Percentiles rank a stretch among this genome's conserved stretches.
Conservation (phyloP, 2,888 invertebrate species). For the Podabrus alpinus region DNA sequence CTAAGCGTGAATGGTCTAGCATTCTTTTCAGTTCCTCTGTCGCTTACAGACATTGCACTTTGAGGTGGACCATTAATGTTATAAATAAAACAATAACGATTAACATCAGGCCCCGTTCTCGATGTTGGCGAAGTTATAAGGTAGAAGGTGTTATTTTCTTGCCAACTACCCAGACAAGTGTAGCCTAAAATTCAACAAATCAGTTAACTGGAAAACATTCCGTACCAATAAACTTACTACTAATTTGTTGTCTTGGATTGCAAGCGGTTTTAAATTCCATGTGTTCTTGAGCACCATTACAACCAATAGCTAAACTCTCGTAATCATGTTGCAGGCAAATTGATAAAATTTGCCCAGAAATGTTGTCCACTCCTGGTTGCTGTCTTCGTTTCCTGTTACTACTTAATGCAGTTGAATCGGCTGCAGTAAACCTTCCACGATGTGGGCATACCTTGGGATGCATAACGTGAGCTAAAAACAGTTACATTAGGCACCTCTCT, state of each 20-base stretch:
- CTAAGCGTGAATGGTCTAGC: constrained; percentile 49
- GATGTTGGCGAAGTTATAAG: constrained; percentile 68
- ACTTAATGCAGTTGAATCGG: constrained; percentile 36
- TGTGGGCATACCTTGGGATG: constrained; percentile 70
- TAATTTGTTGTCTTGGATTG: constrained; percentile 43
- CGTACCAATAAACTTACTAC: constrained; percentile 53
- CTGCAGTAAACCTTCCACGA: constrained; percentile 67
- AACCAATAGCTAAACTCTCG: constrained; percentile 65
- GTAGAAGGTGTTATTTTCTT: constrained; percentile 65
- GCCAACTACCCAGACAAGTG: constrained; percentile 76
- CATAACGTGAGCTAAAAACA: constrained; percentile 63
- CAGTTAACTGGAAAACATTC: background rate
- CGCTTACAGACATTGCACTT: background rate
- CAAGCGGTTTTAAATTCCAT: constrained; percentile 67
- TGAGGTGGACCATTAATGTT: constrained; percentile 48
- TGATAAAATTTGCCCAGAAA: constrained; percentile 30
- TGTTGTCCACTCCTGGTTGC: constrained; percentile 46
- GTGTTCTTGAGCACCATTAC: constrained; percentile 60
- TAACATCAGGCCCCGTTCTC: constrained; percentile 58
- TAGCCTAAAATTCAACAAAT: constrained; percentile 58
- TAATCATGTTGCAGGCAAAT: constrained; percentile 60
- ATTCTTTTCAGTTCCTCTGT: constrained; percentile 31
- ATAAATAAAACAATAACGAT: constrained; percentile 68
- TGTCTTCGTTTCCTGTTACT: constrained; percentile 59
- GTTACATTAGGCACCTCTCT: constrained; percentile 1